A percentile compares a stretch with the other conserved stretches of the same genome.
These are phyloP conservation scores for Cepaea nemoralis DNA, from an alignment of 1,140 invertebrate genomes.

Conservation along the genomic window DNA sequence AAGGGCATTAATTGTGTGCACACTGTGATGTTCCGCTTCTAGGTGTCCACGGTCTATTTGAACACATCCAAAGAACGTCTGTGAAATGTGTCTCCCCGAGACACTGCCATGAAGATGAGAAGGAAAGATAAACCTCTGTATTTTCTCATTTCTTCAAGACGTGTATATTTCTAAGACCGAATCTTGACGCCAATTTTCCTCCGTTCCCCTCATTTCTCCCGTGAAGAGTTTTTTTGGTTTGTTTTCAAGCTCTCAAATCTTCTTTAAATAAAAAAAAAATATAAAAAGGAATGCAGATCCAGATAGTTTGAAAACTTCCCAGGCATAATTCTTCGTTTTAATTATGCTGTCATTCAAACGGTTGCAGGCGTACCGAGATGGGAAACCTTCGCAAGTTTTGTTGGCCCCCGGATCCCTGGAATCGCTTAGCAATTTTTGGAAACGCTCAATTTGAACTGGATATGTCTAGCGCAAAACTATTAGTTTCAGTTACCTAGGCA, in stretches of 20 bases:
- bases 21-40: too few species aligned
- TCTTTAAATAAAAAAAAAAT: too few species aligned
- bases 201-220: neutral
- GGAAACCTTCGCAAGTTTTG: neutral
- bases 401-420: neutral
- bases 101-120: too few species aligned
- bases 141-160: too few species aligned
- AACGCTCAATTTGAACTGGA: constrained; percentile 15
- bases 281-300: neutral
- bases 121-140: too few species aligned
- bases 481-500: constrained; percentile 13
- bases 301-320: neutral
- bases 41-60: too few species aligned
- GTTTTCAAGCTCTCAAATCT: too few species aligned
- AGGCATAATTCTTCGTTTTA: constrained; percentile 12
- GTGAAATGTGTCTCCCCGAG: too few species aligned
- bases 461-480: neutral
- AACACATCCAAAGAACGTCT: too few species aligned
- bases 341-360: constrained; percentile 20
- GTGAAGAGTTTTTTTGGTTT: neutral
- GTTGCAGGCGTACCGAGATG: neutral
- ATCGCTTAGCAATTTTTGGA: neutral
- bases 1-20: too few species aligned
- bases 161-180: too few species aligned
- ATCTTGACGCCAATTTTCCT: neutral